These are phyloP conservation scores for Drosophila busckii DNA, from an alignment of 1,140 invertebrate species.

Conservation along the genomic window DNA sequence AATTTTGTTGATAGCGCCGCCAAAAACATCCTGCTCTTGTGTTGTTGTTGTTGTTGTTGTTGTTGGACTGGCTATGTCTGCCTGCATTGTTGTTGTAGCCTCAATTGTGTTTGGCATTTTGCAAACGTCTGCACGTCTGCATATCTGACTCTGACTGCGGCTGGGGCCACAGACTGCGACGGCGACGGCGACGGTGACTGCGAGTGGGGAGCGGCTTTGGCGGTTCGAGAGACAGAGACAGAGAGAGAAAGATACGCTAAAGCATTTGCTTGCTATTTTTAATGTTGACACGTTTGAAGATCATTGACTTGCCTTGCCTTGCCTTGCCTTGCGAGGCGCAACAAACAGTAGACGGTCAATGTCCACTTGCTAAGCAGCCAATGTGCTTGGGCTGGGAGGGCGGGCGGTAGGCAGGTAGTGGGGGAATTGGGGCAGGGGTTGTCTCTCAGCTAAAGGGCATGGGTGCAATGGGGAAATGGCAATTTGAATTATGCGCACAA, in stretches of 20 bases:
- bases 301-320: conserved; percentile 67
- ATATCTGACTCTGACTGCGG: conserved; percentile 40
- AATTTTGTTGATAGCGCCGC: conserved; percentile 73
- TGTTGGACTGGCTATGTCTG: conserved; percentile 23
- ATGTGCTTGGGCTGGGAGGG: conserved; percentile 10
- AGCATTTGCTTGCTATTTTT: conserved; percentile 71
- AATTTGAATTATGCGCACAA: conserved; percentile 61
- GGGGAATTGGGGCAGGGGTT: too few species aligned
- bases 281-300: conserved; percentile 75
- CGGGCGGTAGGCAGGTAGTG: not conserved
- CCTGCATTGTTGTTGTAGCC: conserved; percentile 28
- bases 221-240: not conserved
- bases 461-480: conserved; percentile 10
- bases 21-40: conserved; percentile 66
- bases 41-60: conserved; percentile 23
- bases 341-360: conserved; percentile 75
- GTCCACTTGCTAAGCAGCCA: conserved; percentile 57
- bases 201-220: not conserved
- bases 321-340: conserved; percentile 59
- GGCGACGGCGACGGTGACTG: conserved; percentile 11
- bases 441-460: not conserved
- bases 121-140: conserved; percentile 69
- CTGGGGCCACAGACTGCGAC: conserved; percentile 31
- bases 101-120: conserved; percentile 62
- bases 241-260: conserved; percentile 21